Evolutionary conservation across 2,888 invertebrate genomes (phyloP), one percentile per base, ranked within the genome.

Genomic region (Neria commutata): DNA sequence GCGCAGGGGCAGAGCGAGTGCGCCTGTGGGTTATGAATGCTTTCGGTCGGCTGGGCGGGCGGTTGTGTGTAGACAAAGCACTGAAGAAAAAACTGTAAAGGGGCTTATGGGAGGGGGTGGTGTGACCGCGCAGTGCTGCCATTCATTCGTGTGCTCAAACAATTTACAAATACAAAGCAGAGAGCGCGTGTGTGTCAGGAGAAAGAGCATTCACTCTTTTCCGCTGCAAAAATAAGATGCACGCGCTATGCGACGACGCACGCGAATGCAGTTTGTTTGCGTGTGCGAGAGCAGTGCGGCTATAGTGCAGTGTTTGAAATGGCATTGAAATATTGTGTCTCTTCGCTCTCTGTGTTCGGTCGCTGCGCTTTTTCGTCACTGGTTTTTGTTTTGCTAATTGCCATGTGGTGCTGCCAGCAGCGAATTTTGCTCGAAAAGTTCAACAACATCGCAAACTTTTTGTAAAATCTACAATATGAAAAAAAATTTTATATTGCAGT

Each of bases 321-420:
- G 42, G 19, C 42, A 42, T 42, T 42, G 42, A 42, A 42, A 42
- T 19, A n/a, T n/a, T n/a, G n/a, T n/a, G n/a, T n/a, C n/a, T n/a
- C n/a, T n/a, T n/a, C n/a, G n/a, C n/a, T n/a, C n/a, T n/a, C n/a
- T n/a, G n/a, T n/a, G n/a, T n/a, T n/a, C n/a, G n/a, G n/a, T 19
- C 21, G 21, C 5, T 42, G 5, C 5, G 42, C 21, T 21, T 19
- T 42, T 42, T 37, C n/a, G n/a, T n/a, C 4, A n/a, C n/a, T 42
- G 6, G 17, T 42, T 42, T 42, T 42, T 17, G 6, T 5, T 17
- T 42, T 42, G 14, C 14, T 42, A 19, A 19, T 19, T 4, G 4
- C 5, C 17, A 14, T 8, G 6, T 14, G 21, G 42, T 42, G 21
- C 21, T 42, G 42, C 42, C 42, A 42, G 21, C 14, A 19, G 17